phyloP scores from a whole-genome alignment of 2,797 vertebrate species.

The Neosilurus hyrtlii region DNA sequence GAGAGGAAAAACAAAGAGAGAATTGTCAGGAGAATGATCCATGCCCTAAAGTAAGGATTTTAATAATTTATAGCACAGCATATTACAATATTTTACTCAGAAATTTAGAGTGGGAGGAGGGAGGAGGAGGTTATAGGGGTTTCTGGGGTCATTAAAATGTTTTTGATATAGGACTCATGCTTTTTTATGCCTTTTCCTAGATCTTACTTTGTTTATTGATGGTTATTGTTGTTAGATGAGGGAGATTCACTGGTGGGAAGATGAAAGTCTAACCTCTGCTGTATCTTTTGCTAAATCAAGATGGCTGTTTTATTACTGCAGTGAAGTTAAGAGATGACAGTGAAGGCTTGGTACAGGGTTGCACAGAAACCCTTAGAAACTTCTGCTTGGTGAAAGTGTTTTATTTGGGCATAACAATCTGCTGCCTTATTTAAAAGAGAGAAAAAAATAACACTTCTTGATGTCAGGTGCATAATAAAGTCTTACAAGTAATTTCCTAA shows the following conservation, averaged over 20 bases:
- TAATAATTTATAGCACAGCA: constrained; percentile 51
- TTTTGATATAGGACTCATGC: background rate
- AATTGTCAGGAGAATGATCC: constrained; percentile 50
- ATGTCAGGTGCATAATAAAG: too few species aligned
- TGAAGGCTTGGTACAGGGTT: background rate
- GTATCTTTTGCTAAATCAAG: background rate
- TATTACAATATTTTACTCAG: constrained; percentile 35
- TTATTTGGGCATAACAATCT: background rate
- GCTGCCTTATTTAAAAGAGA: background rate
- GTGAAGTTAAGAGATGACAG: background rate
- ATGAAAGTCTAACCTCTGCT: constrained; percentile 10
- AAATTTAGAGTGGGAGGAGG: background rate
- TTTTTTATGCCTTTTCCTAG: constrained; percentile 1
- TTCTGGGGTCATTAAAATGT: background rate
- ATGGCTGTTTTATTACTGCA: background rate
- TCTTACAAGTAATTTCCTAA: too few species aligned
- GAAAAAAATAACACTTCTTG: background rate
- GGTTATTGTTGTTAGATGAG: constrained; percentile 5
- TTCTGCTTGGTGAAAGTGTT: too few species aligned
- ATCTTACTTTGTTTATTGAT: background rate
- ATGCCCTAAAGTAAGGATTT: constrained; percentile 56
- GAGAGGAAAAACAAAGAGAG: constrained; percentile 35
- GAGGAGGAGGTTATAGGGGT: background rate
- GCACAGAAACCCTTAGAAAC: background rate
- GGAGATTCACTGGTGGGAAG: background rate